Percentiles rank a stretch among this genome's conserved stretches.
Evolutionary conservation across 2,888 invertebrate species (phyloP).

Genomic region (Chymomyza fuscimana): DNA sequence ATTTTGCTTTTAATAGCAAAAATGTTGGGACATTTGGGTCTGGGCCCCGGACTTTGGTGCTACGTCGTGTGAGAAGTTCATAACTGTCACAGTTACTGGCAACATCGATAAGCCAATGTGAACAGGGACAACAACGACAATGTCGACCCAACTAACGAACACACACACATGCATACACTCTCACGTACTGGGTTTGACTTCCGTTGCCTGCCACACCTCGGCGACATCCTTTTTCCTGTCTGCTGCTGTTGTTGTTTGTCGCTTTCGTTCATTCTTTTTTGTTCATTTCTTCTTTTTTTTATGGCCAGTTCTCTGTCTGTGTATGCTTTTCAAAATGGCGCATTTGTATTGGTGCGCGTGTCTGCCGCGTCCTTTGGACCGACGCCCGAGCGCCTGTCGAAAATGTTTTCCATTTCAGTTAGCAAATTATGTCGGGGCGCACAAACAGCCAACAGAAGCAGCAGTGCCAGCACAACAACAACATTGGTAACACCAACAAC

Average conservation of each 20-base stretch:
- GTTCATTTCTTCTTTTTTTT: slow-evolving; percentile 1
- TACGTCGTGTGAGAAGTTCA: slow-evolving; percentile 23
- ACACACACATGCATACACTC: not conserved
- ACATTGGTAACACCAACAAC: not conserved
- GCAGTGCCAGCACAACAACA: not conserved
- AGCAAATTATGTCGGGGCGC: slow-evolving; percentile 72
- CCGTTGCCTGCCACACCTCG: slow-evolving; percentile 22
- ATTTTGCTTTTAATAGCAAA: slow-evolving; percentile 51
- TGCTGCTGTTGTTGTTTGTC: slow-evolving; percentile 28
- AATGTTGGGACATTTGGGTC: slow-evolving; percentile 28
- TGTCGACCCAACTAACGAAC: slow-evolving; percentile 47
- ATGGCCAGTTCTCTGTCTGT: slow-evolving; percentile 17
- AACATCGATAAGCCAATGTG: slow-evolving; percentile 62
- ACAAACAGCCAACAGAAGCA: not conserved
- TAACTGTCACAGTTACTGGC: slow-evolving; percentile 42
- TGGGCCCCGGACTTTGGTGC: not conserved
- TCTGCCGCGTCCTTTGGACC: slow-evolving; percentile 55
- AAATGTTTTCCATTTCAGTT: slow-evolving; percentile 75
- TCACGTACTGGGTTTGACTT: not conserved
- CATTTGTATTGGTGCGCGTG: slow-evolving; percentile 70
- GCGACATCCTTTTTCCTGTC: slow-evolving; percentile 72
- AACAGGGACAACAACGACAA: slow-evolving; percentile 45
- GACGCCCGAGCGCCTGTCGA: slow-evolving; percentile 61
- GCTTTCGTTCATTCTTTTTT: slow-evolving; percentile 34
- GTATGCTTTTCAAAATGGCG: slow-evolving; percentile 29